Percentiles rank a stretch among this genome's conserved stretches.
Conservation (phyloP, 2,113 vertebrate genomes). For the Neofelis nebulosa region DNA sequence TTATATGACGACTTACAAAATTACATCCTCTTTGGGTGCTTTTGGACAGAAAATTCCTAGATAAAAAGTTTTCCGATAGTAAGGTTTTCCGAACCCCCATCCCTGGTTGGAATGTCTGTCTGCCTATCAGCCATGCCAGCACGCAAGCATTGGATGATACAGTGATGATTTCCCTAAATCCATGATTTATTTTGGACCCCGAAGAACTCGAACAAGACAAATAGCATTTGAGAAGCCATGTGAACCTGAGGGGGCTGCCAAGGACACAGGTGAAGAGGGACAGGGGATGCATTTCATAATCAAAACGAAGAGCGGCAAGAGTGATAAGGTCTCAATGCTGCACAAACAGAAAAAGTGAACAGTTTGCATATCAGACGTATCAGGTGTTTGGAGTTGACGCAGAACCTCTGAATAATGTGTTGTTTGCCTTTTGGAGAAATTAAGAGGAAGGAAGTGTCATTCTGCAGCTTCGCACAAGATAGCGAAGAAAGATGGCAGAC, state of each 20-base stretch:
- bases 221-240: constrained; percentile 58
- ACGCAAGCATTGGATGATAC: constrained; percentile 31
- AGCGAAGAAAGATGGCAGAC: constrained; percentile 70
- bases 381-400: constrained; percentile 76
- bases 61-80: neutral
- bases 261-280: constrained; percentile 79
- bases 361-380: constrained; percentile 78
- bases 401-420: constrained; percentile 75
- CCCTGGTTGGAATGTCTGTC: constrained; percentile 14
- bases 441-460: constrained; percentile 86
- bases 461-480: constrained; percentile 69
- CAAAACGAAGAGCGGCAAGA: constrained; percentile 54
- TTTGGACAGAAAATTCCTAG: neutral
- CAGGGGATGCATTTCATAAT: constrained; percentile 69
- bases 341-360: constrained; percentile 75
- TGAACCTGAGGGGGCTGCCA: constrained; percentile 72
- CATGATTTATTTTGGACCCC: constrained; percentile 80
- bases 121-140: neutral
- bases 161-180: constrained; percentile 67
- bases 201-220: constrained; percentile 79
- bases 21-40: neutral
- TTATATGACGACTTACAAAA: neutral
- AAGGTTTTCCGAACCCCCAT: neutral
- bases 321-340: constrained; percentile 76
- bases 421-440: constrained; percentile 82